Evolutionary conservation across 1,140 invertebrate species (phyloP), one percentile per base, ranked within the genome.

Genomic region (Matsumurasca onukii): DNA sequence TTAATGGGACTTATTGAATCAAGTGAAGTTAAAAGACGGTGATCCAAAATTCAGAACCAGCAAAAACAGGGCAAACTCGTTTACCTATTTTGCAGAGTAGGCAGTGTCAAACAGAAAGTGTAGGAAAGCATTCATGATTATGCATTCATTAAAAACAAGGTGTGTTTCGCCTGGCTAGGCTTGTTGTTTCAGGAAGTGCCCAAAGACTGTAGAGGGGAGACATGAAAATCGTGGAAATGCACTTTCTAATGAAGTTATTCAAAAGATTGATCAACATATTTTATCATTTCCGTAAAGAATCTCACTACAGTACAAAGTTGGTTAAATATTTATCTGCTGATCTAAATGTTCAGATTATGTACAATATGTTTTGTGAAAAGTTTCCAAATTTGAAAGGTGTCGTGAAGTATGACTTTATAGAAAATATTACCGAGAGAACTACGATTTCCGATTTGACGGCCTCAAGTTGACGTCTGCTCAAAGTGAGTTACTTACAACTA

Each of bases 381-480:
- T 69, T 68, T 65, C 20, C 66, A 34, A 9, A 70, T 61, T 24
- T 31, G n/a, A 69, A 71, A 45, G 51, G 24, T 15, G 22, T 55
- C 22, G 63, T 69, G n/a, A 66, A 69, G 68, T 70, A 73, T 39
- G 34, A 72, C 3, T 71, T 67, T 72, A 68, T 34, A 61, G 22
- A 61, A 70, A 61, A 45, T 70, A 69, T 68, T 73, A 74, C 52
- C 63, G 69, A 52, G 67, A 73, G 55, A 70, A 74, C 71, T 73
- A 74, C 57, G 62, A 74, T 65, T 67, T 71, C 27, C 67, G 55
- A 71, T 74, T 74, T 70, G 69, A 65, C 68, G 72, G 55, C 71
- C 67, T 45, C 67, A 75, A 69, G 69, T 71, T 66, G 71, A 73
- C 24, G 51, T 70, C 48, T 69, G 48, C 65, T 29, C 59, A n/a